A percentile compares a stretch with the other conserved stretches of the same genome.
These are phyloP conservation scores for Crotalus viridis DNA, from an alignment of 2,113 vertebrate species.

Conservation along the genomic window DNA sequence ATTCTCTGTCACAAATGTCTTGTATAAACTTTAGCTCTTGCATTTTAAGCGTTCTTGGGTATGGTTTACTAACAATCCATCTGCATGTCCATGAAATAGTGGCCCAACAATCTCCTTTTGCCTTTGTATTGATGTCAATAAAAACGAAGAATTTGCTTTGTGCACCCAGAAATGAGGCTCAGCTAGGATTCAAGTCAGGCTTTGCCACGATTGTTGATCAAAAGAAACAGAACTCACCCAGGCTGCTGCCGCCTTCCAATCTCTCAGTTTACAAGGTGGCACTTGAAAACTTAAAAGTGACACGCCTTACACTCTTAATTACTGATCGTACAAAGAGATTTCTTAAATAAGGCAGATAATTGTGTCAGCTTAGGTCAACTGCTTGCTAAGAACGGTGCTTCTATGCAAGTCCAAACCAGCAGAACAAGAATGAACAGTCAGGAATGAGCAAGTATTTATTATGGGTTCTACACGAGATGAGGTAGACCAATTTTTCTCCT, in stretches of 20 bases:
- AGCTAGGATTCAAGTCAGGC: neutral
- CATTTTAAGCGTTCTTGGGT: neutral
- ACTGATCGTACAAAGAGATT: neutral
- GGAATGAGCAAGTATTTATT: neutral
- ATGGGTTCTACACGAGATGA: neutral
- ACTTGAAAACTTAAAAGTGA: neutral
- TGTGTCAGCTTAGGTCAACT: constrained; percentile 42
- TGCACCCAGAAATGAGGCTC: neutral
- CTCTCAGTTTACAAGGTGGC: neutral
- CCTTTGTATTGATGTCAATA: neutral
- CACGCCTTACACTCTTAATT: neutral
- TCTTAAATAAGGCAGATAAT: constrained; percentile 22
- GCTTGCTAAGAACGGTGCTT: constrained; percentile 43
- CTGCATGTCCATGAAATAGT: neutral
- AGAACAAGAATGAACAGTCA: constrained; percentile 18
- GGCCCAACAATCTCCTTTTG: neutral
- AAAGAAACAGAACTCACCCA: neutral
- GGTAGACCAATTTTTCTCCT: neutral
- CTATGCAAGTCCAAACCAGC: constrained; percentile 30
- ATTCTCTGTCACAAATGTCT: neutral
- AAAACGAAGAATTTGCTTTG: neutral
- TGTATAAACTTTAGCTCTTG: neutral
- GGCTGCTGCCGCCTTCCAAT: neutral
- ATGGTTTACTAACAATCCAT: neutral
- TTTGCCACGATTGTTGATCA: neutral